Conservation (phyloP, 1,140 invertebrate species). For the Penaeus chinensis region DNA sequence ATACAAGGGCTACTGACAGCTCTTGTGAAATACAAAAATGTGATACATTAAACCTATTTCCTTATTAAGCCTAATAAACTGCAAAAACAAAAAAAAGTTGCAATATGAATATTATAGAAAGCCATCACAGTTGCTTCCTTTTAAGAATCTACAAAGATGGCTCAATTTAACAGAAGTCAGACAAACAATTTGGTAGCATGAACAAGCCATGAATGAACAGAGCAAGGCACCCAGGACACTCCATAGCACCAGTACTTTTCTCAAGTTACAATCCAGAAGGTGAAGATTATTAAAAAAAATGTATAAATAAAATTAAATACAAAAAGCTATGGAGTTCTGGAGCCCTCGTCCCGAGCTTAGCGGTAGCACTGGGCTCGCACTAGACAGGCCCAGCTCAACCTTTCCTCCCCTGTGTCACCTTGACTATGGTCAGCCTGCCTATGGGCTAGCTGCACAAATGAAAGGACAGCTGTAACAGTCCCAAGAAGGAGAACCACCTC, state of each 20-base stretch:
- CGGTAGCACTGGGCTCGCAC: conserved; percentile 58
- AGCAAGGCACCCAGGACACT: conserved; percentile 60
- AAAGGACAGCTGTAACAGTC: conserved; percentile 52
- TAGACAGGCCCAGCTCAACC: conserved; percentile 50
- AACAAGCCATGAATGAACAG: conserved; percentile 56
- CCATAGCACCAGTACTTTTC: conserved; percentile 59
- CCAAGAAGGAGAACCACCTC: conserved; percentile 53
- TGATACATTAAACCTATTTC: conserved; percentile 55
- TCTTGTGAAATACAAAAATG: conserved; percentile 55
- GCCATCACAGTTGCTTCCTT: conserved; percentile 37
- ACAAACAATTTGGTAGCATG: conserved; percentile 49
- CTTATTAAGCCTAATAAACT: conserved; percentile 58
- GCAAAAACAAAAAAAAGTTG: conserved; percentile 50
- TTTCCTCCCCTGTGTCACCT: conserved; percentile 50
- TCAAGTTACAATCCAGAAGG: conserved; percentile 48
- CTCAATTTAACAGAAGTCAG: conserved; percentile 55
- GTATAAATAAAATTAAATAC: conserved; percentile 35
- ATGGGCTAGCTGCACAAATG: conserved; percentile 43
- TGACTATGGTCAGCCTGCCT: conserved; percentile 43
- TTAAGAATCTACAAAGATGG: conserved; percentile 47
- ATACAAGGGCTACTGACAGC: conserved; percentile 61
- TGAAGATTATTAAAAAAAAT: conserved; percentile 51
- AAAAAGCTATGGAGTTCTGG: conserved; percentile 61
- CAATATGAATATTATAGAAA: conserved; percentile 49
- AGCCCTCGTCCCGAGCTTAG: conserved; percentile 52